Evolutionary conservation across 2,113 vertebrate genomes (phyloP), one percentile per base, ranked within the genome.

Genomic region (Pan troglodytes): DNA sequence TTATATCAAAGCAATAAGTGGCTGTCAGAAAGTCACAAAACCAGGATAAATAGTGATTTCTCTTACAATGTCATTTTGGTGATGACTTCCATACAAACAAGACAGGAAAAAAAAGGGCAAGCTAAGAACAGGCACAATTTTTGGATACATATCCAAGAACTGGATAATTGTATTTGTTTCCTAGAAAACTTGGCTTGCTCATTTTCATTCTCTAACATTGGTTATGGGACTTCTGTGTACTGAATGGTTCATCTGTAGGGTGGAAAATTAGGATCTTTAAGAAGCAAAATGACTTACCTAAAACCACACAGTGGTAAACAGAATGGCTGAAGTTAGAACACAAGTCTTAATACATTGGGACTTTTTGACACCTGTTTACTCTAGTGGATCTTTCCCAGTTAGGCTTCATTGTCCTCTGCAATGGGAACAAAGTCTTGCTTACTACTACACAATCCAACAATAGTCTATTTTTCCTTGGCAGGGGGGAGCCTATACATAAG

Each of bases 31-130:
- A 18, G 30, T 57, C 70, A 61, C 38, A 68, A 89, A 94, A 87
- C 43, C 23, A 91, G 22, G 32, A 87, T 45, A 90, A 93, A 78
- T 79, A 55, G 2, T 88, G 30, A 61, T 82, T 85, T 94, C 25
- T 89, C 30, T 94, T 92, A 57, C 27, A 61, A 52, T 73, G 23
- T 84, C 55, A 85, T 85, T 92, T 85, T 70, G 23, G 9, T 64
- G 92, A 17, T 57, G 64, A 72, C 2, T 45, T 82, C 27, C 30
- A 89, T 45, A 86, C 48, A 93, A 78, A 90, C 43, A 90, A 25
- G 16, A 88, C 61, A 55, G 38, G 17, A 52, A 32, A 45, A 64
- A 38, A 38, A 92, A 61, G 43, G 25, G 2, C 20, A 72, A 4
- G 55, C 32, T 52, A 92, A 94, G 50, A 72, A 76, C 20, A 86